These are phyloP conservation scores for Chesias legatella DNA, from an alignment of 2,888 invertebrate genomes.

Conservation along the genomic window DNA sequence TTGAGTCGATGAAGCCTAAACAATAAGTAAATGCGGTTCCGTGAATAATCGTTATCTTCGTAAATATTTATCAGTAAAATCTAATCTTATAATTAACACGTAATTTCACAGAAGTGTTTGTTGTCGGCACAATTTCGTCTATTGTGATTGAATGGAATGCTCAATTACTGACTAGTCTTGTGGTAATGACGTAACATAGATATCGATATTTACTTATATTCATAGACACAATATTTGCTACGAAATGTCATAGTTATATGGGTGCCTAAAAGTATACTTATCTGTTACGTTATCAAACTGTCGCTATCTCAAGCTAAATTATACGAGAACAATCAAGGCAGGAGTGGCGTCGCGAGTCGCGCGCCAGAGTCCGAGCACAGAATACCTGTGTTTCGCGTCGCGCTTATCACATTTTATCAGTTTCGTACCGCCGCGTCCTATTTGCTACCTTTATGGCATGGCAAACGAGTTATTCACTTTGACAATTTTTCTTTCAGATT, in stretches of 20 bases:
- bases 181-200: neutral
- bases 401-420: constrained; percentile 61
- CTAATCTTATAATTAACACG: constrained; percentile 44
- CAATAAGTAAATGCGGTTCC: constrained; percentile 35
- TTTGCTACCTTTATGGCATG: constrained; percentile 41
- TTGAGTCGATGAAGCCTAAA: constrained; percentile 30
- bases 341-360: constrained; percentile 44
- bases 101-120: constrained; percentile 16
- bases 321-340: constrained; percentile 62
- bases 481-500: constrained; percentile 63
- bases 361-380: constrained; percentile 56
- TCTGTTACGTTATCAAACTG: constrained; percentile 64
- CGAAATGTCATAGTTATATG: constrained; percentile 23
- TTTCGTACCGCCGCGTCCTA: constrained; percentile 49
- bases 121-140: constrained; percentile 3
- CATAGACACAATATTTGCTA: constrained; percentile 11
- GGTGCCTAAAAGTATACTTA: constrained; percentile 36
- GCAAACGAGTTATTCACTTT: constrained; percentile 42
- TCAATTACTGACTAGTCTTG: constrained; percentile 3
- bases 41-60: constrained; percentile 33
- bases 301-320: constrained; percentile 76
- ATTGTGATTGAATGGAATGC: constrained; percentile 2
- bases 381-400: constrained; percentile 53
- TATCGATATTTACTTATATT: constrained; percentile 6
- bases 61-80: constrained; percentile 41